A percentile compares a stretch with the other conserved stretches of the same genome.
Conservation (phyloP, 2,113 vertebrate genomes). For the Marmota flaviventris region DNA sequence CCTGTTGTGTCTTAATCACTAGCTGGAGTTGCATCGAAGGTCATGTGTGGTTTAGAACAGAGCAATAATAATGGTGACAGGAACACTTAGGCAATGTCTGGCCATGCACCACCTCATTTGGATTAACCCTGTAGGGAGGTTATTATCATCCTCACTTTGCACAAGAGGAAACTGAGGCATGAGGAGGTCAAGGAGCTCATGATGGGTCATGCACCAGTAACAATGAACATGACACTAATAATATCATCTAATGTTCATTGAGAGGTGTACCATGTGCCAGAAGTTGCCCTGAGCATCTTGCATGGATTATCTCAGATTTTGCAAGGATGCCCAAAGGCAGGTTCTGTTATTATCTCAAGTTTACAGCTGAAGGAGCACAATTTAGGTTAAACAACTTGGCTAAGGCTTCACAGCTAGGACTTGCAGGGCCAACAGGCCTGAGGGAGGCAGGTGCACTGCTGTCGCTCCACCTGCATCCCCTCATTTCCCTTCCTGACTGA, state of each 20-base stretch:
- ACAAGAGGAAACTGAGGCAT: neutral
- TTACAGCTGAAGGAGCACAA: neutral
- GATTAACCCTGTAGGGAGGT: neutral
- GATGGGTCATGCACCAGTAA: neutral
- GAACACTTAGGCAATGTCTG: neutral
- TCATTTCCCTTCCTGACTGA: neutral
- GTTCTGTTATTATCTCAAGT: constrained; percentile 15
- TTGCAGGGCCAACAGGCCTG: neutral
- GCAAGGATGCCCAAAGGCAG: neutral
- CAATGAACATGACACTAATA: neutral
- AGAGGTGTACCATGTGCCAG: neutral
- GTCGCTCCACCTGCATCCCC: accelerated
- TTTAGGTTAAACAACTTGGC: neutral
- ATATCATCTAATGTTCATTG: neutral
- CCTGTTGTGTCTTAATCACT: neutral
- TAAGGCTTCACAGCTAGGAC: neutral
- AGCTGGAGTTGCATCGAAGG: neutral
- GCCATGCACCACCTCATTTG: neutral
- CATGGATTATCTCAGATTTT: neutral
- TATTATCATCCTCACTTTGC: neutral
- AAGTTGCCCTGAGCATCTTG: neutral
- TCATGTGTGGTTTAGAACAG: neutral
- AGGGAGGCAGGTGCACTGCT: accelerated
- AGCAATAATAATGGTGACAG: neutral
- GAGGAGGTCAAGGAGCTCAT: neutral